Base-by-base conservation (phyloP, 2,888 invertebrate genomes). In the Thecophora atra region DNA sequence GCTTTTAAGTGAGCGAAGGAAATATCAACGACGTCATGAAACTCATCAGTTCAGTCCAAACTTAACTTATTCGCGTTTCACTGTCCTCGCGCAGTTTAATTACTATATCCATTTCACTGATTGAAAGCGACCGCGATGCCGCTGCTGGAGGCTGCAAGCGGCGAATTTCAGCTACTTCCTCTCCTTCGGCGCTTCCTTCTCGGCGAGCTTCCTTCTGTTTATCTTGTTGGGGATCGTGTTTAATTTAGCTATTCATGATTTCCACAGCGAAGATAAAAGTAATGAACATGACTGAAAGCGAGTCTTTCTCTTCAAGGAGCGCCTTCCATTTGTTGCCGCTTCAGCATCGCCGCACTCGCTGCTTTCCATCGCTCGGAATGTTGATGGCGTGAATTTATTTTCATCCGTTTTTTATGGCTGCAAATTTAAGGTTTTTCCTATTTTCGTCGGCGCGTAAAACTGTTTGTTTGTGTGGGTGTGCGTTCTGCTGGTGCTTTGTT, bases 341-440 rank as follows among this genome's bases (percentile, higher is more conserved):
- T 26, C 62, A 62, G 47, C 71, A 70, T 63, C 63, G 37, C 15
- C 68, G 44, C 37, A 13, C 56, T 42, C 42, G n/a, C 37, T 42
- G 56, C 47, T 17, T 52, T 72, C 54, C 24, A 54, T 8, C 28
- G 56, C 64, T 66, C 72, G 72, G 74, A 74, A 75, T 76, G 75
- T 76, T 76, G 74, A 73, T 75, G 76, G 73, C 76, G 74, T 76
- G 77, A 78, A 78, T 78, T 78, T 78, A 77, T 78, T 77, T 78
- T 76, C 77, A 78, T 78, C 78, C 76, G 74, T 63, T 52, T 58
- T 58, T 15, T 58, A 13, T 47, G 47, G 47, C n/a, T 47, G 47
- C 15, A 5, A 47, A 47, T 2, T 58, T 8, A 4, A 28, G 15
- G 58, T 28, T 24, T 58, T 58, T 58, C 24, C 3, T 58, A 15